Conservation (phyloP, 2,113 vertebrate genomes). For the Psittacula cyanocephala region DNA sequence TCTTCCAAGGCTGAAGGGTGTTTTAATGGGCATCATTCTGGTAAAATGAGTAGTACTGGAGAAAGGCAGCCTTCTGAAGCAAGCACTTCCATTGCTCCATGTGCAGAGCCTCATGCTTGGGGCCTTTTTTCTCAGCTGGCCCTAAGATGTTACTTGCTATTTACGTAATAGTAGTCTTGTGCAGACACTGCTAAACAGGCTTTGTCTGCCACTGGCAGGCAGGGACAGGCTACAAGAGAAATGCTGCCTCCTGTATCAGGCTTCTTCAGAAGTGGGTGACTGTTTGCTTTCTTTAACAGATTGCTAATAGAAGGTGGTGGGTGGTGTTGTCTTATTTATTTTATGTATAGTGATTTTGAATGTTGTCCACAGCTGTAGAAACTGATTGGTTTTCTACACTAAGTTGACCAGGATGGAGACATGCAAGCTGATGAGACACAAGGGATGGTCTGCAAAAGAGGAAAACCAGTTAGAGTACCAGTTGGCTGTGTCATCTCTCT, state of each 20-base stretch:
- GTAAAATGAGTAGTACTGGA: background rate
- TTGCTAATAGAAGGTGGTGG: slow-evolving; percentile 7
- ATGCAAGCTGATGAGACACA: fast-evolving
- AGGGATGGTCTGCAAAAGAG: background rate
- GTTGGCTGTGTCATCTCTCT: background rate
- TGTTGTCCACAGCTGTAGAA: background rate
- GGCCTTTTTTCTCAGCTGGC: background rate
- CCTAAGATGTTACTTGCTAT: background rate
- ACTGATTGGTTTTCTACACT: background rate
- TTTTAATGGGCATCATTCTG: background rate
- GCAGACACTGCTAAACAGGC: background rate
- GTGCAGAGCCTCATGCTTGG: background rate
- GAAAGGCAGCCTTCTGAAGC: background rate
- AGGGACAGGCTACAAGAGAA: background rate
- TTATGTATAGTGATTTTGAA: background rate
- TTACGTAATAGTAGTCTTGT: background rate
- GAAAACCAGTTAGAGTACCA: background rate
- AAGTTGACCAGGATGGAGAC: background rate
- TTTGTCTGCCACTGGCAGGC: background rate
- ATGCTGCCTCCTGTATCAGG: background rate
- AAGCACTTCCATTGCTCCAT: background rate
- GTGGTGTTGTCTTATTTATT: slow-evolving; percentile 28
- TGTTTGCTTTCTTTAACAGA: slow-evolving; percentile 25
- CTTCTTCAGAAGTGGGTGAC: slow-evolving; percentile 1
- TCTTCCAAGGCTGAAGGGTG: background rate